Conservation (phyloP, 2,888 invertebrate species). For the Mythimna albipuncta region DNA sequence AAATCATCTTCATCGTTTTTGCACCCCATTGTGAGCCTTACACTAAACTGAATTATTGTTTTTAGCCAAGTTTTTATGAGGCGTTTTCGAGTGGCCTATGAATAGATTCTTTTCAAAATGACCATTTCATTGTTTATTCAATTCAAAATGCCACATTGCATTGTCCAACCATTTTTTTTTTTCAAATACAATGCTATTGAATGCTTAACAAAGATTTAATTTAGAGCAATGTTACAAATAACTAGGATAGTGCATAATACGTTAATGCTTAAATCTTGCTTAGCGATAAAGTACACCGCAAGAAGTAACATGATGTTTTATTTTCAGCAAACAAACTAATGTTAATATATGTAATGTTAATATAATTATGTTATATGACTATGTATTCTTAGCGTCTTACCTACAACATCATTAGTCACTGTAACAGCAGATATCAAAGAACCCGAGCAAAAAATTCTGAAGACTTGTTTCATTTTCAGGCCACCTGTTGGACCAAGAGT, state of each 20-base stretch:
- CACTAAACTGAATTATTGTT: conserved; percentile 85
- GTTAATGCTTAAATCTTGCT: conserved; percentile 13
- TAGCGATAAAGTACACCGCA: neutral
- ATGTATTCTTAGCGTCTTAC: neutral
- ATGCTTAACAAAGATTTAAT: conserved; percentile 46
- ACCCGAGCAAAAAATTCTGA: neutral
- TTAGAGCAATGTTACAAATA: conserved; percentile 36
- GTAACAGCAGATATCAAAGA: neutral
- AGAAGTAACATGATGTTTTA: neutral
- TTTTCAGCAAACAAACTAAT: neutral
- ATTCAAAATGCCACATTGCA: conserved; percentile 66
- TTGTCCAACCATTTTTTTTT: conserved; percentile 62
- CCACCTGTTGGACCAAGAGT: conserved; percentile 33
- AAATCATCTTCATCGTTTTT: conserved; percentile 72
- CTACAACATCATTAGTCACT: conserved; percentile 3
- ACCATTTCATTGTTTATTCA: conserved; percentile 69
- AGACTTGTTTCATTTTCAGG: conserved; percentile 6
- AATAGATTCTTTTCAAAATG: conserved; percentile 74
- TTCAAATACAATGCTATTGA: conserved; percentile 43
- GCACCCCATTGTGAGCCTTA: conserved; percentile 76
- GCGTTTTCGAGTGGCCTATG: conserved; percentile 78
- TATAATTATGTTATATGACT: neutral
- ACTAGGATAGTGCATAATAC: conserved; percentile 23
- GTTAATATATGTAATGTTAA: too few relatives aligned
- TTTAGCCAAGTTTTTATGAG: conserved; percentile 78